Conservation (phyloP, 2,888 invertebrate genomes). For the Spodoptera picta region DNA sequence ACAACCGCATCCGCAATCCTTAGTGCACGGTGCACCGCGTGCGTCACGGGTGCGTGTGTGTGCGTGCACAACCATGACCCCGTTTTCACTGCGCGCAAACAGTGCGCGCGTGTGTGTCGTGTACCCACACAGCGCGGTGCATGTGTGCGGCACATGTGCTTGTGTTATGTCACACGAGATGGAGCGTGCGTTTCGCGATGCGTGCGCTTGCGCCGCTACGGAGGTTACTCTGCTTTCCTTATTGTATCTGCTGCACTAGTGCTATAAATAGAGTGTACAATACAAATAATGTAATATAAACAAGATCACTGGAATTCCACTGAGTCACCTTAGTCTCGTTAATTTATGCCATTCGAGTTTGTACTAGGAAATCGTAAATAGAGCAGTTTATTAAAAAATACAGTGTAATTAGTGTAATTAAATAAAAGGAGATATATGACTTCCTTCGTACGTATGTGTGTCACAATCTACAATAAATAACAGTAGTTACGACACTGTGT, state of each 20-base stretch:
- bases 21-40: conserved; percentile 56
- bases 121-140: conserved; percentile 22
- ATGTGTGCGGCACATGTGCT: conserved; percentile 58
- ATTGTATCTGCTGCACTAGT: conserved; percentile 6
- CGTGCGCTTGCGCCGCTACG: conserved; percentile 24
- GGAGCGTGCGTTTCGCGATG: conserved; percentile 52
- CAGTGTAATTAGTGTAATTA: conserved; percentile 7
- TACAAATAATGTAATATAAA: conserved; percentile 9
- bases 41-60: conserved; percentile 58
- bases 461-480: conserved; percentile 26
- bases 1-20: conserved; percentile 73
- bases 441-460: conserved; percentile 25
- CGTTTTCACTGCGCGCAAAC: conserved; percentile 75
- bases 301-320: conserved; percentile 9
- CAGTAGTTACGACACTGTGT: conserved; percentile 12
- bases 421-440: conserved; percentile 22
- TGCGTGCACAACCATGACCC: conserved; percentile 80
- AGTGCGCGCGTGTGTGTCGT: conserved; percentile 37
- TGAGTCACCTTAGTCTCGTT: conserved; percentile 7
- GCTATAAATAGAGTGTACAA: not conserved
- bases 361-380: conserved; percentile 12
- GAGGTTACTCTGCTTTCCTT: conserved; percentile 50
- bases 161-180: conserved; percentile 77
- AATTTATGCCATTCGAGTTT: conserved; percentile 13
- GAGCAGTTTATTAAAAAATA: conserved; percentile 3